A percentile compares a stretch with the other conserved stretches of the same genome.
Evolutionary conservation across 2,113 vertebrate genomes (phyloP).

Genomic region (Prionailurus bengalensis): DNA sequence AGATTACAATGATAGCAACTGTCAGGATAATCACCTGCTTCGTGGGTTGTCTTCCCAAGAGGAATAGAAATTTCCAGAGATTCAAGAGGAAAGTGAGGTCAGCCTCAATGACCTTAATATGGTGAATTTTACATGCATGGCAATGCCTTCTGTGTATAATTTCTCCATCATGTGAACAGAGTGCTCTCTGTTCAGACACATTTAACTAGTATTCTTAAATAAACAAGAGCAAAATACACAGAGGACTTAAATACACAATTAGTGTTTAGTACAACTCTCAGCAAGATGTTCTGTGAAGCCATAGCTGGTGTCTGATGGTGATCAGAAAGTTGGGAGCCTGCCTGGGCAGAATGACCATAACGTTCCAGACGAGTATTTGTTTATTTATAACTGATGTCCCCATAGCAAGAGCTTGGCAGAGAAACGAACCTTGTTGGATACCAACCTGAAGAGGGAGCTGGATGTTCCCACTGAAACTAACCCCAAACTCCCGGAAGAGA

Average conservation of each 20-base stretch:
- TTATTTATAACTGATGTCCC: slow-evolving; percentile 80
- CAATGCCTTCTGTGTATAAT: not conserved
- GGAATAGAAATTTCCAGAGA: slow-evolving; percentile 26
- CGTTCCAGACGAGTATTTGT: slow-evolving; percentile 65
- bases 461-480: not conserved
- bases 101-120: not conserved
- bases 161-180: not conserved
- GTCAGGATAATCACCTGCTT: not conserved
- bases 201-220: slow-evolving; percentile 25
- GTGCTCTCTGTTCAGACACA: not conserved
- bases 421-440: slow-evolving; percentile 3
- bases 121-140: not conserved
- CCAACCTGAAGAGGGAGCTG: slow-evolving; percentile 74
- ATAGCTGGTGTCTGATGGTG: slow-evolving; percentile 48
- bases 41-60: not conserved
- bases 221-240: slow-evolving; percentile 27
- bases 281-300: slow-evolving; percentile 13
- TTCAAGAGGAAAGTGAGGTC: slow-evolving; percentile 31
- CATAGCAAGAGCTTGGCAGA: slow-evolving; percentile 77
- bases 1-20: not conserved
- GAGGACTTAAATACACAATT: not conserved
- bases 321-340: slow-evolving; percentile 63
- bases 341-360: slow-evolving; percentile 68
- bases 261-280: not conserved
- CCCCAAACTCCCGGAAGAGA: slow-evolving; percentile 29